Evolutionary conservation across 2,113 vertebrate genomes (phyloP).

Genomic region (Strix aluco): DNA sequence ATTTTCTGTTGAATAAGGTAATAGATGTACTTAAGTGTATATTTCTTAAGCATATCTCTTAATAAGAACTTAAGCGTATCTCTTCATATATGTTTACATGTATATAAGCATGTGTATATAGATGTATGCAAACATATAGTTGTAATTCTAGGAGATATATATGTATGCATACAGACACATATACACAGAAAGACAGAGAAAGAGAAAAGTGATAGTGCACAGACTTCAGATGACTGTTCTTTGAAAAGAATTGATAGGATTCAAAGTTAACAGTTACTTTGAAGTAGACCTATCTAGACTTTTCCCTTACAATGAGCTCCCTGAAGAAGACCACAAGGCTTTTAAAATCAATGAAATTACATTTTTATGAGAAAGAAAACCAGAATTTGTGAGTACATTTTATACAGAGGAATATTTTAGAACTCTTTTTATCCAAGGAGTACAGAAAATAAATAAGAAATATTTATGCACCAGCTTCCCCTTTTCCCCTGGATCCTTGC

Average conservation of each 20-base stretch:
- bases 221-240: background rate
- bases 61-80: no score
- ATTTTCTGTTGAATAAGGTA: background rate
- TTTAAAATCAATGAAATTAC: background rate
- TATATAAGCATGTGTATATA: no score
- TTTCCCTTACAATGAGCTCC: conserved; percentile 3
- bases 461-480: background rate
- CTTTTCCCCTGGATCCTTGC: background rate
- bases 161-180: background rate
- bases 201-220: background rate
- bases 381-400: background rate
- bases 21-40: no score
- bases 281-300: background rate
- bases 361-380: background rate
- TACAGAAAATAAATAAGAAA: background rate
- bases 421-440: background rate
- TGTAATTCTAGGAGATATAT: background rate
- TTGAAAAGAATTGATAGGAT: background rate
- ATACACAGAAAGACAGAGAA: background rate
- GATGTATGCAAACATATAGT: background rate
- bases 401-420: background rate
- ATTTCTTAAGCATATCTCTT: no score
- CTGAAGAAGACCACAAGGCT: background rate
- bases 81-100: background rate
- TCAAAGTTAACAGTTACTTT: background rate